Conservation (phyloP, 2,888 invertebrate species). For the Lycocerus yunnanus region DNA sequence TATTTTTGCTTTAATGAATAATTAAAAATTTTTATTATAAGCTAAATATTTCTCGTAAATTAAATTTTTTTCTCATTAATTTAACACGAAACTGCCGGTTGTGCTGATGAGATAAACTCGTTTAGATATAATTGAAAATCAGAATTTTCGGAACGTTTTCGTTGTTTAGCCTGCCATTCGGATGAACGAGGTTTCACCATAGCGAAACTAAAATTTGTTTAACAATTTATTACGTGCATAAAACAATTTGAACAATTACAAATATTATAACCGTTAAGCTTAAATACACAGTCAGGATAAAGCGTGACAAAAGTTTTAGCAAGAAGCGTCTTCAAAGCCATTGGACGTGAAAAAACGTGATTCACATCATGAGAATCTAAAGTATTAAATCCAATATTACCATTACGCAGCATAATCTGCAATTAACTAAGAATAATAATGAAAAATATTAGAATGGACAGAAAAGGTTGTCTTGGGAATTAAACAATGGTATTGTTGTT, state of each 20-base stretch:
- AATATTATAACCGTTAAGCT: neutral
- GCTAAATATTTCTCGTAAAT: neutral
- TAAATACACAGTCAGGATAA: neutral
- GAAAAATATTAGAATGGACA: slow-evolving; percentile 37
- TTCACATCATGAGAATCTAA: slow-evolving; percentile 21
- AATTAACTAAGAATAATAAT: slow-evolving; percentile 38
- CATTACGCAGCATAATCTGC: slow-evolving; percentile 36
- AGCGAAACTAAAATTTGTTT: neutral
- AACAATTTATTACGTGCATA: neutral
- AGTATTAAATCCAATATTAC: slow-evolving; percentile 13
- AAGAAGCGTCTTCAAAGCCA: slow-evolving; percentile 20
- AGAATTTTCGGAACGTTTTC: neutral
- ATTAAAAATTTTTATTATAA: too few relatives aligned
- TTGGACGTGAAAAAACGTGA: slow-evolving; percentile 22
- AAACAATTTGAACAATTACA: neutral
- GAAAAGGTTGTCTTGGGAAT: slow-evolving; percentile 29
- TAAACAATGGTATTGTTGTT: slow-evolving; percentile 34
- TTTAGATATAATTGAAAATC: neutral
- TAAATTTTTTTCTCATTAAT: too few relatives aligned
- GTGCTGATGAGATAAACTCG: neutral
- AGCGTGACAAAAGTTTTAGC: slow-evolving; percentile 21
- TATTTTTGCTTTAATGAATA: too few relatives aligned
- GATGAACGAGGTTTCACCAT: neutral
- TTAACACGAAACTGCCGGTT: too few relatives aligned
- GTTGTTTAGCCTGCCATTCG: neutral